Percentiles rank a stretch among this genome's conserved stretches.
These are phyloP conservation scores for Temnothorax longispinosus DNA, from an alignment of 1,140 invertebrate species.

Conservation along the genomic window DNA sequence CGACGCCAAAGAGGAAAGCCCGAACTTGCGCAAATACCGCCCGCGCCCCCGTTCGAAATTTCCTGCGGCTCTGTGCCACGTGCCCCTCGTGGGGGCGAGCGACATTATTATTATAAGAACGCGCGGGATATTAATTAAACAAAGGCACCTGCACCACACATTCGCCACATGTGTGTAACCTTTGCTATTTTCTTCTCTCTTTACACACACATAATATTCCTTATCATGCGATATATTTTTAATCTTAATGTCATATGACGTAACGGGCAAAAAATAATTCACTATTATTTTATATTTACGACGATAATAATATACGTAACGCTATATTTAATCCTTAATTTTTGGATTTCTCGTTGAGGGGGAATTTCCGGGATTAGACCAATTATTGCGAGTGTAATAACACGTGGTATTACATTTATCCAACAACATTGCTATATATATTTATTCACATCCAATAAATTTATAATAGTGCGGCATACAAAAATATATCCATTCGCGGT, in stretches of 20 bases:
- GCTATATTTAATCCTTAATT: neutral
- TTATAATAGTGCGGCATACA: slow-evolving; percentile 68
- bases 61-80: neutral
- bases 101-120: neutral
- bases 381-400: neutral
- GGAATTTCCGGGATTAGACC: neutral
- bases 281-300: neutral
- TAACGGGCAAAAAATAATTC: neutral
- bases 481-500: slow-evolving; percentile 71
- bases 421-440: slow-evolving; percentile 11
- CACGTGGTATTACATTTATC: neutral
- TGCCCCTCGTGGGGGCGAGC: neutral
- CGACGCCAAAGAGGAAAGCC: slow-evolving; percentile 3
- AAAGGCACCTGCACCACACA: neutral
- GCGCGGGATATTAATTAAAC: neutral
- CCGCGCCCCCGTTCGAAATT: neutral
- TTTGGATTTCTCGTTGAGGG: neutral
- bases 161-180: neutral
- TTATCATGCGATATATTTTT: slow-evolving; percentile 5
- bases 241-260: neutral
- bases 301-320: neutral
- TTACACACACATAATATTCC: neutral
- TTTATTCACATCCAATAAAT: slow-evolving; percentile 58
- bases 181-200: slow-evolving; percentile 17
- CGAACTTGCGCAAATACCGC: slow-evolving; percentile 48